A percentile compares a stretch with the other conserved stretches of the same genome.
Conservation (phyloP, 2,797 vertebrate genomes). For the Falco naumanni region DNA sequence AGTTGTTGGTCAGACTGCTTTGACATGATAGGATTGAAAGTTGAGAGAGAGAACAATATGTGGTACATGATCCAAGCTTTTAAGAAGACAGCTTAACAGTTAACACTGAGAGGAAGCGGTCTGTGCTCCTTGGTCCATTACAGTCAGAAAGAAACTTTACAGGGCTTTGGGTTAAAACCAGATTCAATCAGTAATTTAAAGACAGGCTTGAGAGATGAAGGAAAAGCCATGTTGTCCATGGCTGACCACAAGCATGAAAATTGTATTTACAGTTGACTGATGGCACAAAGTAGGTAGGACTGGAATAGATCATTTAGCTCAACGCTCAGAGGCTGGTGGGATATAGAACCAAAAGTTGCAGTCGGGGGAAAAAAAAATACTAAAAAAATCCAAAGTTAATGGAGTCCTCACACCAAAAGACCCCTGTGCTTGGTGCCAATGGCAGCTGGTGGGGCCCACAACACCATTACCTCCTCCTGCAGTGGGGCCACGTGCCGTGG, state of each 20-base stretch:
- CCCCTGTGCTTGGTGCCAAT: accelerated
- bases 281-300: not conserved
- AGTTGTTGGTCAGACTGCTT: not conserved
- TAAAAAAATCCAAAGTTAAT: not conserved
- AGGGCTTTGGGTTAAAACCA: not conserved
- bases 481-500: accelerated
- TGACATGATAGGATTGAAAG: not conserved
- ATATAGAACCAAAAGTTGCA: not conserved
- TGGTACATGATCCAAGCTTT: not conserved
- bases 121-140: not conserved
- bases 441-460: not conserved
- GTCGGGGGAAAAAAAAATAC: not conserved
- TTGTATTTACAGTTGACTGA: not conserved
- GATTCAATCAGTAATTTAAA: not conserved
- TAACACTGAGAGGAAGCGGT: not conserved
- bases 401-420: not conserved
- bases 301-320: not conserved
- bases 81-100: not conserved
- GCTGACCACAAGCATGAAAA: not conserved
- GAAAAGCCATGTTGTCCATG: not conserved
- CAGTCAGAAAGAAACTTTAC: not conserved
- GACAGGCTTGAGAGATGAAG: not conserved
- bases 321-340: not conserved
- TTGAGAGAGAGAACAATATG: not conserved
- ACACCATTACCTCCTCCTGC: not conserved